Evolutionary conservation across 2,797 vertebrate species (phyloP).

Genomic region (Bradypus variegatus): DNA sequence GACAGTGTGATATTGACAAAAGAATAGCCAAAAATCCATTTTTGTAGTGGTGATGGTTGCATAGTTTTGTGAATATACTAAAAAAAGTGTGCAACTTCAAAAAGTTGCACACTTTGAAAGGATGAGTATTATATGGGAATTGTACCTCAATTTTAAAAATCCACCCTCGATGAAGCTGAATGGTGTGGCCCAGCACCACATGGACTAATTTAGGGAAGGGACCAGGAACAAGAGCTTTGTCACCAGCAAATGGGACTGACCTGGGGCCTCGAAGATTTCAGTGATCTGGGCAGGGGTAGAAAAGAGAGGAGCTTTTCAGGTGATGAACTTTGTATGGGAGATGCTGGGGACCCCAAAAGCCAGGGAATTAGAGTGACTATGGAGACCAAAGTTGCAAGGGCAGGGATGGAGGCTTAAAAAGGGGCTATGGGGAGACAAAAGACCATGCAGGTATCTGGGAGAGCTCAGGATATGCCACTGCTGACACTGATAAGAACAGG

Average conservation of each 20-base stretch:
- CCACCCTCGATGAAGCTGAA: background rate
- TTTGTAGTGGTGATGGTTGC: fast-evolving
- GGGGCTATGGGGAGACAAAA: background rate
- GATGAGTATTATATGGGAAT: background rate
- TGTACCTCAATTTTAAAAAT: background rate
- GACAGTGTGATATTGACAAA: too few species aligned
- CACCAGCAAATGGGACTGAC: background rate
- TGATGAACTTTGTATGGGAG: too few species aligned
- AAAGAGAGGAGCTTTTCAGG: background rate
- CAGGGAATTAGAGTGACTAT: background rate
- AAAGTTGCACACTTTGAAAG: background rate
- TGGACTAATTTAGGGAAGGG: background rate
- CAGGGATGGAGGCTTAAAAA: background rate
- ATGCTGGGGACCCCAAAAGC: background rate
- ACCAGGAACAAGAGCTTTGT: background rate
- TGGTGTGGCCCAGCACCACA: background rate
- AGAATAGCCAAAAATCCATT: background rate
- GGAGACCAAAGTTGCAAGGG: background rate
- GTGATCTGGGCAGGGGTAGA: background rate
- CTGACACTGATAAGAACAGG: background rate
- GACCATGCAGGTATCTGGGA: too few species aligned
- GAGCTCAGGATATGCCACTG: background rate
- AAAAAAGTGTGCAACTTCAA: too few species aligned
- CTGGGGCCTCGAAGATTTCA: background rate
- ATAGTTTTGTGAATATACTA: background rate